Base-by-base conservation (phyloP, 1,140 invertebrate genomes). In the Dendrolimus punctatus region DNA sequence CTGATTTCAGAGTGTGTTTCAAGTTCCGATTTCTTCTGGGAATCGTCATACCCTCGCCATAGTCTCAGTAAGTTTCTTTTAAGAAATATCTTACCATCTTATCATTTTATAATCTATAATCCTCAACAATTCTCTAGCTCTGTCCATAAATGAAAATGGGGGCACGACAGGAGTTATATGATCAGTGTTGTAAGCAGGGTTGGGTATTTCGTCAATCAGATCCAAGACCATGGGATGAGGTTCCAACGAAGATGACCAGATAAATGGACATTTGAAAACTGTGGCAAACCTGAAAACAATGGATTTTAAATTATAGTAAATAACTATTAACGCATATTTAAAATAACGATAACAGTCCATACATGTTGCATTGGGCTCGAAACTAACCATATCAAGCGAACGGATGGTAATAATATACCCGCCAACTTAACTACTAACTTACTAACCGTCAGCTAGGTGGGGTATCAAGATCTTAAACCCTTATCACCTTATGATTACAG, bases 111-210 rank as follows among this genome's bases (percentile, higher is more conserved):
- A 39, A n/a, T 59, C 36, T 3, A 58, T 9, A 7, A 62, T 38
- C 5, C 39, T 57, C 49, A 42, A 37, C 7, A 69, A 42, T 42
- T 64, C 55, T 9, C 39, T 10, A 4, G 62, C 57, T 6, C 66
- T 53, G 6, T 63, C 23, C 36, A 10, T 44, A 39, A 70, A 70
- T 37, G 53, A 53, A 8, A 65, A 51, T 0, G 68, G 68, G 5
- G 60, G 55, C 6, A 55, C n/a, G 2, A 51, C 6, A 2, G 52
- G 39, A 5, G 62, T 55, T 47, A 59, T 49, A 6, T 55, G 53
- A 36, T 65, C 68, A 1, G 68, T 51, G n/a, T 44, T 53, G 40
- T 67, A 70, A 9, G 68, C 59, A 0, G 68, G 64, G 44, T 66
- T 71, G 0, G 51, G 41, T 5, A 47, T 6, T 10, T 61, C 44